Conservation (phyloP, 2,113 vertebrate species). For the Callospermophilus lateralis region DNA sequence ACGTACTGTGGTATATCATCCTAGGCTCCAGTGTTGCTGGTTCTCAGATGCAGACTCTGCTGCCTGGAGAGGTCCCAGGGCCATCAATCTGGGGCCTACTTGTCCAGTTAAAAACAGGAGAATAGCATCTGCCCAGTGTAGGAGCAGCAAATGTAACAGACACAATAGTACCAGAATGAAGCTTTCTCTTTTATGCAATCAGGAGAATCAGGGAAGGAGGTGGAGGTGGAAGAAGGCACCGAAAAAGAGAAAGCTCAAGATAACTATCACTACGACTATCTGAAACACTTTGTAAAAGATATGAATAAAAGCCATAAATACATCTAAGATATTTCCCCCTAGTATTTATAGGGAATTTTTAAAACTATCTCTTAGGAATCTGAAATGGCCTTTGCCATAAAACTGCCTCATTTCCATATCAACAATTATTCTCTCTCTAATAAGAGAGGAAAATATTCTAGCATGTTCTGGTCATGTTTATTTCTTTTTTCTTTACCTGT, state of each 20-base stretch:
- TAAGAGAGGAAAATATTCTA: conserved; percentile 3
- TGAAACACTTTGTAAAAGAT: conserved; percentile 52
- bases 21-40: background rate
- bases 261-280: background rate
- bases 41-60: background rate
- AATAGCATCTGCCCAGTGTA: background rate
- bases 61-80: background rate
- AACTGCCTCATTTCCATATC: conserved; percentile 52
- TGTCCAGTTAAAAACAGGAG: background rate
- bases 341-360: conserved; percentile 39
- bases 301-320: conserved; percentile 14
- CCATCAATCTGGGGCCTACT: background rate
- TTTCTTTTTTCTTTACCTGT: conserved; percentile 59
- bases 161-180: background rate
- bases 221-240: background rate
- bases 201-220: background rate
- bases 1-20: background rate
- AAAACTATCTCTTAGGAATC: conserved; percentile 15
- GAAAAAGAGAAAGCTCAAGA: background rate
- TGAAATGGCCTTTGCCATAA: conserved; percentile 19
- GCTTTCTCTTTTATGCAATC: background rate
- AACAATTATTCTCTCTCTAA: conserved; percentile 44
- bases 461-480: conserved; percentile 33
- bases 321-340: background rate
- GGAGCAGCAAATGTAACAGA: background rate